Conservation (phyloP, 1,140 invertebrate genomes). For the Battus philenor region DNA sequence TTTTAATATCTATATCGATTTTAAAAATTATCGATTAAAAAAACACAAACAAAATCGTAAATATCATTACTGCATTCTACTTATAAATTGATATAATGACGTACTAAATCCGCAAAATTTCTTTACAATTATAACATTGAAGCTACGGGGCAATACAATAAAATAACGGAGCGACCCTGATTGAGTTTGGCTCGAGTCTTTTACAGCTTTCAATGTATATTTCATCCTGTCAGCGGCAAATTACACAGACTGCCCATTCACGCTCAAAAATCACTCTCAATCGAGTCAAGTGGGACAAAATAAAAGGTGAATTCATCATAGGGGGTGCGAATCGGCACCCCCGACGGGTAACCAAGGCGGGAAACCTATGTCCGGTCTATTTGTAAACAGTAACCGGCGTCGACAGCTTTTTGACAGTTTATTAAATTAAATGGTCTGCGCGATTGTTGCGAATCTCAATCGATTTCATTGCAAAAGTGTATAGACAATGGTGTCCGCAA, state of each 20-base stretch:
- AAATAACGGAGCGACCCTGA: slow-evolving; percentile 37
- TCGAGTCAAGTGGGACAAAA: slow-evolving; percentile 72
- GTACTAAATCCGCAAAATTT: too few relatives aligned
- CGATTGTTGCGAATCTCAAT: slow-evolving; percentile 28
- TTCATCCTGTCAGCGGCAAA: slow-evolving; percentile 68
- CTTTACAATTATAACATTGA: slow-evolving; percentile 13
- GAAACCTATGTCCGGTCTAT: slow-evolving; percentile 70
- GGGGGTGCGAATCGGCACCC: slow-evolving; percentile 59
- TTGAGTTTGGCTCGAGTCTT: slow-evolving; percentile 57
- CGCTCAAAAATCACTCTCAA: slow-evolving; percentile 73
- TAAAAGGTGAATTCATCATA: slow-evolving; percentile 71
- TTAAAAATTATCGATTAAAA: too few relatives aligned
- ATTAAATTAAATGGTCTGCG: slow-evolving; percentile 61
- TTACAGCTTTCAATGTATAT: slow-evolving; percentile 68
- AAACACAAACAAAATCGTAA: too few relatives aligned
- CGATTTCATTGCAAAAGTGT: slow-evolving; percentile 18
- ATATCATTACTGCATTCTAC: too few relatives aligned
- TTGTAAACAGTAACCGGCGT: slow-evolving; percentile 67
- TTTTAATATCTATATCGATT: too few relatives aligned
- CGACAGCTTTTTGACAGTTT: slow-evolving; percentile 58
- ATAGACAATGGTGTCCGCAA: slow-evolving; percentile 8
- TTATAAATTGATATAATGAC: too few relatives aligned
- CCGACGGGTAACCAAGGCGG: slow-evolving; percentile 58
- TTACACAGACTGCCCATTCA: slow-evolving; percentile 69
- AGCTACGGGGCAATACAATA: slow-evolving; percentile 35